These are phyloP conservation scores for Platyscapa corneri DNA, from an alignment of 1,140 invertebrate genomes.

Conservation along the genomic window DNA sequence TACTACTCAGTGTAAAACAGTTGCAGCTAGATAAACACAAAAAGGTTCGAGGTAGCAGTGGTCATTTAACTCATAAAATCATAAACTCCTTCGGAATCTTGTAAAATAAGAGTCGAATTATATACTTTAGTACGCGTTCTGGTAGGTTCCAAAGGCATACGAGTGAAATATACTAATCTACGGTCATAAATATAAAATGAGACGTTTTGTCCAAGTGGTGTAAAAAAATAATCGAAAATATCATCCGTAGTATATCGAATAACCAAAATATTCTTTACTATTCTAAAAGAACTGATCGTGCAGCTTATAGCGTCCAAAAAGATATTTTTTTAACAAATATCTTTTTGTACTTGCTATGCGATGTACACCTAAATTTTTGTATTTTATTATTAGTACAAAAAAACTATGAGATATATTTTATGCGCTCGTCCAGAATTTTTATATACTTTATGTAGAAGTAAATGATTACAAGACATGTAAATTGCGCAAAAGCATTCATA, in stretches of 20 bases:
- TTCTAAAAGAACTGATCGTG: constrained; percentile 6
- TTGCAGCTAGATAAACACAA: constrained; percentile 8
- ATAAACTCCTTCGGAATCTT: constrained; percentile 48
- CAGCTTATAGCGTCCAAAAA: neutral
- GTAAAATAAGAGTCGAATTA: constrained; percentile 40
- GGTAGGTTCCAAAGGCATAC: neutral
- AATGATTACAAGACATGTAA: neutral
- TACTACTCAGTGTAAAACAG: neutral
- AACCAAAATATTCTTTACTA: neutral
- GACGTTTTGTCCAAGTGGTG: constrained; percentile 58
- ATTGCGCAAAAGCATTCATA: neutral
- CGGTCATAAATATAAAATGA: constrained; percentile 62
- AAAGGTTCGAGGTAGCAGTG: constrained; percentile 6
- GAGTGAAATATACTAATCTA: constrained; percentile 58
- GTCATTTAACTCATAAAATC: constrained; percentile 43
- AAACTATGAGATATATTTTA: neutral
- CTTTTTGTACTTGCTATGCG: neutral
- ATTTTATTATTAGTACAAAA: neutral
- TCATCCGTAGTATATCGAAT: neutral
- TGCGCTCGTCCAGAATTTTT: neutral
- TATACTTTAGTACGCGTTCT: constrained; percentile 5
- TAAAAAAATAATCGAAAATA: constrained; percentile 67
- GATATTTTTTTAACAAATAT: neutral
- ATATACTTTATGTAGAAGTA: neutral
- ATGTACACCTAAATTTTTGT: neutral